A percentile compares a stretch with the other conserved stretches of the same genome.
phyloP scores from a whole-genome alignment of 2,113 vertebrate species.

The Chaenocephalus aceratus region DNA sequence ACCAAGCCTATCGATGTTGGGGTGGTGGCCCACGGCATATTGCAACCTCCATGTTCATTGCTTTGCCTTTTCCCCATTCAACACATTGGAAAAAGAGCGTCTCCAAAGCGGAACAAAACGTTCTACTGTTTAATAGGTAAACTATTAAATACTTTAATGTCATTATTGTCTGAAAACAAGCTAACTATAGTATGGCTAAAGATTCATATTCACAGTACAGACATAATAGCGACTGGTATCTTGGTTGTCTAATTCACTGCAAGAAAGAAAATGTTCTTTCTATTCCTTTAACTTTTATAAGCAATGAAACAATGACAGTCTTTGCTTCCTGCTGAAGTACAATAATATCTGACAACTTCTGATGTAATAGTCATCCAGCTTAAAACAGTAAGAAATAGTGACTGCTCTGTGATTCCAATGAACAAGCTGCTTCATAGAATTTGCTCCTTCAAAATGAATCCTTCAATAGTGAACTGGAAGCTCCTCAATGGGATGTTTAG shows the following conservation, averaged over 20 bases:
- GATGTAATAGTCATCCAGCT: neutral
- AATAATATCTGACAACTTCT: neutral
- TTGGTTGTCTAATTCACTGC: neutral
- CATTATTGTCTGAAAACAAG: neutral
- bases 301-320: constrained; percentile 2
- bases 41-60: too few species aligned
- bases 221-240: neutral
- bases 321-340: neutral
- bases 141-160: too few species aligned
- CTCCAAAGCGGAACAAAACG: too few species aligned
- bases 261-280: neutral
- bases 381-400: constrained; percentile 3
- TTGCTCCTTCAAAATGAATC: constrained; percentile 67
- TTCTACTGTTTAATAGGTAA: too few species aligned
- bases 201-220: neutral
- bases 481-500: constrained; percentile 27
- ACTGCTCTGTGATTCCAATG: constrained; percentile 18
- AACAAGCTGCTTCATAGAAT: constrained; percentile 36
- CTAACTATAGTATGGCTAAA: neutral
- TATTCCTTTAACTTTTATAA: constrained; percentile 9
- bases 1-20: too few species aligned
- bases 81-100: too few species aligned
- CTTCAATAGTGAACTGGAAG: constrained; percentile 56
- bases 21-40: too few species aligned
- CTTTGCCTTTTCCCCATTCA: too few species aligned